Conservation (phyloP, 2,797 vertebrate genomes). For the Taeniopygia guttata region DNA sequence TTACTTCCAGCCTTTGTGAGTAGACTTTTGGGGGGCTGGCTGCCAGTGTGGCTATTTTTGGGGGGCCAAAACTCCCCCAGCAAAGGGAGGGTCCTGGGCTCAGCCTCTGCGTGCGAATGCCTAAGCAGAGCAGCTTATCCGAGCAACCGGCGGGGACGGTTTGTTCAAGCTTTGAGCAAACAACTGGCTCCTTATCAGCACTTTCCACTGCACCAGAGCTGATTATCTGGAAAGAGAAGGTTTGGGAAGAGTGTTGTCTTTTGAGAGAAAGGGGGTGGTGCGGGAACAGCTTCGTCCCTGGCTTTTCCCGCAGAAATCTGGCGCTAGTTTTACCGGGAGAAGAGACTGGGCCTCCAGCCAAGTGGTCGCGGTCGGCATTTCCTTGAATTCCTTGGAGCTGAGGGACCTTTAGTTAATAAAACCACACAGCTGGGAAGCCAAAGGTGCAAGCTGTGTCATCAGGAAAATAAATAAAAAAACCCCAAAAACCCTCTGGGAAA, state of each 20-base stretch:
- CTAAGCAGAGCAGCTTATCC: neutral
- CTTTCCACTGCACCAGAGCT: neutral
- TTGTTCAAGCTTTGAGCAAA: conserved; percentile 57
- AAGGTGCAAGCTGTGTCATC: conserved; percentile 50
- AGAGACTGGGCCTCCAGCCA: conserved; percentile 21
- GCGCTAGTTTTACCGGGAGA: neutral
- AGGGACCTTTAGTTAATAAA: conserved; percentile 56
- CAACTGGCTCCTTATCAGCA: conserved; percentile 58
- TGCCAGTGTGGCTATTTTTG: neutral
- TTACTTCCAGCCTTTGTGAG: neutral
- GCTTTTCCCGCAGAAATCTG: conserved; percentile 28
- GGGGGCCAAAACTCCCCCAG: neutral
- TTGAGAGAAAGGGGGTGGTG: neutral
- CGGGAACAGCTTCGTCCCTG: neutral
- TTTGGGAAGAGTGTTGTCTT: conserved; percentile 20
- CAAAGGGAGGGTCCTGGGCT: neutral
- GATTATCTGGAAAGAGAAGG: conserved; percentile 32
- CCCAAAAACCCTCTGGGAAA: neutral
- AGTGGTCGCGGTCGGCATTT: conserved; percentile 11
- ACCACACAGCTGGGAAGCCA: conserved; percentile 40
- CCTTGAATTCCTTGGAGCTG: conserved; percentile 39
- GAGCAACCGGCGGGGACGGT: neutral
- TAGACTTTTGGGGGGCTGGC: neutral
- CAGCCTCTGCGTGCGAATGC: neutral
- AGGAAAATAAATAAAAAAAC: neutral